phyloP scores from a whole-genome alignment of 2,797 vertebrate genomes.

The Amphiprion clarkii region DNA sequence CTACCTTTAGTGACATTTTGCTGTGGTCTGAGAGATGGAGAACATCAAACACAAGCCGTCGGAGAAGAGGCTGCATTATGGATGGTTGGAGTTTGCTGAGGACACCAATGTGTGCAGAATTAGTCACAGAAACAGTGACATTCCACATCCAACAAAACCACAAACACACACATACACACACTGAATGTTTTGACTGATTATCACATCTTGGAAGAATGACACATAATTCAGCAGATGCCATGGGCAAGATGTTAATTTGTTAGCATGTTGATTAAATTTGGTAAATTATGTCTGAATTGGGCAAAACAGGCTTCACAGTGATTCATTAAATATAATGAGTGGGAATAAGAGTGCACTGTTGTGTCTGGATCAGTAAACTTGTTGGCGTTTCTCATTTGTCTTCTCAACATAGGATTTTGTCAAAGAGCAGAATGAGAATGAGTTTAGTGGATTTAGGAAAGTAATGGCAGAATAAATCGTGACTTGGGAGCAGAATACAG shows the following conservation, averaged over 20 bases:
- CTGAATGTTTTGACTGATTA: constrained; percentile 32
- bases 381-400: constrained; percentile 1
- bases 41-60: constrained; percentile 91
- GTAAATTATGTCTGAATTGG: constrained; percentile 40
- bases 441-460: neutral
- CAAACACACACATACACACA: neutral
- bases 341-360: neutral
- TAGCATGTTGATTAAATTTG: constrained; percentile 48
- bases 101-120: constrained; percentile 27
- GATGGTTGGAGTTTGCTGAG: constrained; percentile 91
- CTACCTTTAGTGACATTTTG: constrained; percentile 94
- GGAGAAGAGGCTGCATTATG: constrained; percentile 93
- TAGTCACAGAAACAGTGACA: constrained; percentile 31
- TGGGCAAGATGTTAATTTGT: constrained; percentile 32
- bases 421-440: neutral
- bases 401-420: constrained; percentile 2
- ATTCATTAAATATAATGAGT: constrained; percentile 49
- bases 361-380: constrained; percentile 1
- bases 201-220: constrained; percentile 24
- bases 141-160: constrained; percentile 3
- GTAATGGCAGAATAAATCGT: neutral
- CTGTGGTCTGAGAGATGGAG: constrained; percentile 90
- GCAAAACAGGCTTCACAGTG: constrained; percentile 26
- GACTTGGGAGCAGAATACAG: too few relatives aligned
- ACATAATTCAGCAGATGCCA: constrained; percentile 42